Evolutionary conservation across 2,888 invertebrate genomes (phyloP).

Genomic region (Drosophila barbarae): DNA sequence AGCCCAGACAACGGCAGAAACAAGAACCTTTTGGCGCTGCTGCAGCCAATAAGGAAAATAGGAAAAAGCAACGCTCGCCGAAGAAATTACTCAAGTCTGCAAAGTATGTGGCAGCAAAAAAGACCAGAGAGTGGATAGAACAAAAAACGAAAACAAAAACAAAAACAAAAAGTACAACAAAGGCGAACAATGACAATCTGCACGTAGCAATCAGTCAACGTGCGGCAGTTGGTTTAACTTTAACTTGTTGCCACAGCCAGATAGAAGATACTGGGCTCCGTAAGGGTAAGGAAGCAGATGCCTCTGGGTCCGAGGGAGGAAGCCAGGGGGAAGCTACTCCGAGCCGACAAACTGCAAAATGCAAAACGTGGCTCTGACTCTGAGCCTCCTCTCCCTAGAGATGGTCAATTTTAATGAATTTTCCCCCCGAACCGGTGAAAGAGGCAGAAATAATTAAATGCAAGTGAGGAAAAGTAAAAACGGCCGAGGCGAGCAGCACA

Average conservation of each 20-base stretch:
- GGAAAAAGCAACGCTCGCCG: conserved; percentile 61
- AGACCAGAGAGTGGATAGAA: conserved; percentile 26
- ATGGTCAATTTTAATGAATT: conserved; percentile 57
- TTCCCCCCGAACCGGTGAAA: conserved; percentile 41
- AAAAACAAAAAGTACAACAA: conserved; percentile 49
- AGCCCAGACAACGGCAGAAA: conserved; percentile 48
- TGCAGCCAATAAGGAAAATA: conserved; percentile 46
- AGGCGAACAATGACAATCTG: conserved; percentile 77
- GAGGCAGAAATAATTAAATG: conserved; percentile 48
- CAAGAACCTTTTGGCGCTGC: conserved; percentile 43
- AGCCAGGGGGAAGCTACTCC: conserved; percentile 3
- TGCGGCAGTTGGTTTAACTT: conserved; percentile 73
- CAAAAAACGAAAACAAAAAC: conserved; percentile 11
- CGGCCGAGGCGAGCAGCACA: conserved; percentile 24
- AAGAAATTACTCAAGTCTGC: conserved; percentile 73
- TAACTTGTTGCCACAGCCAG: conserved; percentile 70
- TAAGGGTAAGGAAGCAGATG: conserved; percentile 14
- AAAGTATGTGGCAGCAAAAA: conserved; percentile 67
- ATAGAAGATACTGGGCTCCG: conserved; percentile 39
- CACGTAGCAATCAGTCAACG: conserved; percentile 78
- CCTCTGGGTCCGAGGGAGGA: not conserved
- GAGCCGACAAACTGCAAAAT: conserved; percentile 64
- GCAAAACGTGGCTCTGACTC: conserved; percentile 57
- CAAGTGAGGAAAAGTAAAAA: conserved; percentile 42
- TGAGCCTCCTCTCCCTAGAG: conserved; percentile 45